Conservation (phyloP, 2,888 invertebrate genomes). For the Mimachlamys varia region DNA sequence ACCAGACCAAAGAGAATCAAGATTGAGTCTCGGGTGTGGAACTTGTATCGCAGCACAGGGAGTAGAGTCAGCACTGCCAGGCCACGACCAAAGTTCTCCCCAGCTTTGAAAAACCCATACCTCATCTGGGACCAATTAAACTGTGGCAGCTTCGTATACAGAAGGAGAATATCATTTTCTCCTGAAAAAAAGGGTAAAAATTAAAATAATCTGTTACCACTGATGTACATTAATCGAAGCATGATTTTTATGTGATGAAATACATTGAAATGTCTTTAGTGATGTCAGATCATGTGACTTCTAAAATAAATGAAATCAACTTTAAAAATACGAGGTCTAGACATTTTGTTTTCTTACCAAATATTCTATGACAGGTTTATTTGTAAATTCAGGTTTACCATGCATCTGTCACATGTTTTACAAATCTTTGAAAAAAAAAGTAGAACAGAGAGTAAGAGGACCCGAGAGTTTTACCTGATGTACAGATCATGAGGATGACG, state of each 20-base stretch:
- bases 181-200: constrained; percentile 83
- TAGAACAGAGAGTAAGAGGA: background rate
- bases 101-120: constrained; percentile 86
- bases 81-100: constrained; percentile 84
- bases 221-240: background rate
- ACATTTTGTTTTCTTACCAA: background rate
- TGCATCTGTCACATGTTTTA: background rate
- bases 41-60: constrained; percentile 71
- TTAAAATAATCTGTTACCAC: background rate
- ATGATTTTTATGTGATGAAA: too few relatives aligned
- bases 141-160: constrained; percentile 87
- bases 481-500: constrained; percentile 62
- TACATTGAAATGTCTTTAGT: too few relatives aligned
- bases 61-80: constrained; percentile 75
- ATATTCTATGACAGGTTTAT: background rate
- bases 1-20: constrained; percentile 79
- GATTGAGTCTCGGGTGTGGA: constrained; percentile 73
- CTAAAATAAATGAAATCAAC: background rate
- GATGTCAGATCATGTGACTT: too few relatives aligned
- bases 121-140: constrained; percentile 88
- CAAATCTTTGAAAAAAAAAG: background rate
- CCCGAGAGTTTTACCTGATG: constrained; percentile 62
- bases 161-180: constrained; percentile 89
- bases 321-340: background rate
- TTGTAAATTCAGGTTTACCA: background rate